Evolutionary conservation across 2,113 vertebrate genomes (phyloP).

Genomic region (Passer domesticus): DNA sequence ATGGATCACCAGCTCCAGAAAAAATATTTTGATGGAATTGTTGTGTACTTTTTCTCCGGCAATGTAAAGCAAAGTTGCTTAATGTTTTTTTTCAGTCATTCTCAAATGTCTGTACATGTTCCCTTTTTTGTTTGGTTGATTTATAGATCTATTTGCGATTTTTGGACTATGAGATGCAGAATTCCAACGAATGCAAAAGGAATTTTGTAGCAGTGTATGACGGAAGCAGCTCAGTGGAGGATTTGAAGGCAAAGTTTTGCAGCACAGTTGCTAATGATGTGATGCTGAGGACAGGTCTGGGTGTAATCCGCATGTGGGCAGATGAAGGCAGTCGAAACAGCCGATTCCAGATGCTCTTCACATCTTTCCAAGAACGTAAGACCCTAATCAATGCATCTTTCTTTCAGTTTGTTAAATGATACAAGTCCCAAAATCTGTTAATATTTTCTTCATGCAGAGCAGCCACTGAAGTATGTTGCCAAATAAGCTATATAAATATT

Average conservation of each 20-base stretch:
- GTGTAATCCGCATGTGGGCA: slow-evolving; percentile 97
- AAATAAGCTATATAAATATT: neutral
- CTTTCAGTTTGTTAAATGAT: neutral
- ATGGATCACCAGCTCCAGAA: neutral
- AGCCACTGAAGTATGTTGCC: neutral
- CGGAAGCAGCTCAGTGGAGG: slow-evolving; percentile 93
- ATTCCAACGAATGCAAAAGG: slow-evolving; percentile 97
- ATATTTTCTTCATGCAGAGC: neutral
- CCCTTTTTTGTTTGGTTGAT: neutral
- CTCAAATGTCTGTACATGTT: neutral
- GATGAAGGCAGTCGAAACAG: slow-evolving; percentile 94
- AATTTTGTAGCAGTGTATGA: slow-evolving; percentile 99
- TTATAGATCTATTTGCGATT: slow-evolving; percentile 95
- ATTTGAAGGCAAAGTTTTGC: slow-evolving; percentile 96
- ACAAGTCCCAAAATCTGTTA: neutral
- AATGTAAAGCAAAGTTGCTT: neutral
- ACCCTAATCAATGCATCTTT: neutral
- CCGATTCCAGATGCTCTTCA: slow-evolving; percentile 97
- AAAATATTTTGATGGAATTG: neutral
- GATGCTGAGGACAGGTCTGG: slow-evolving; percentile 91
- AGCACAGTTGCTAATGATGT: slow-evolving; percentile 98
- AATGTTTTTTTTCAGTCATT: neutral
- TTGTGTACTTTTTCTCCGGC: neutral
- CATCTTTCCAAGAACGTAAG: slow-evolving; percentile 99
- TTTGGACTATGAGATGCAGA: slow-evolving; percentile 98